Base-by-base conservation (phyloP, 2,888 invertebrate species). In the Villa cingulata region DNA sequence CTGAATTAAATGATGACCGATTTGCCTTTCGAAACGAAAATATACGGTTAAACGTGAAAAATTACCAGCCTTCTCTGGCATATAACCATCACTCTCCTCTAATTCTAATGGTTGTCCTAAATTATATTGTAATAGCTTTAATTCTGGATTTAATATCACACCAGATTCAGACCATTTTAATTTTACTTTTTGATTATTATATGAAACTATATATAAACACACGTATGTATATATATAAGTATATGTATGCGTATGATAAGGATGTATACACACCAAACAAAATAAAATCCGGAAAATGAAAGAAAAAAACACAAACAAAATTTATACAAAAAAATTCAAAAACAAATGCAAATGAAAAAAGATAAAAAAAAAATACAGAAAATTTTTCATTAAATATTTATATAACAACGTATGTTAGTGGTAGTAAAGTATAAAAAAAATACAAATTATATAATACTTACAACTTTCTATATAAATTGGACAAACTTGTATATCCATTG, bases 401-500 rank as follows among this genome's bases (percentile, higher is more conserved):
- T 7, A 37, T 17, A 16, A n/a, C 34, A 34, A n/a, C n/a, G n/a
- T n/a, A n/a, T n/a, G n/a, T n/a, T n/a, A 34, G 34, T 34, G 34
- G 15, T n/a, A n/a, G n/a, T n/a, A n/a, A n/a, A 17, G 16, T 16
- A 37, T 17, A 37, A 37, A 37, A 37, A 23, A 23, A 23, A 23
- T 23, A 23, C 7, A 23, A 6, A 23, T 23, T 6, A 23, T 23
- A 23, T 12, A 12, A 32, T 12, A 78, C 86, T 82, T 66, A 87
- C 87, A 88, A 63, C 87, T 88, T 67, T 87, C 86, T 53, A 88
- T 81, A 58, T 81, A 81, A 59, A 87, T 81, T 12, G 86, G 85
- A 60, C 87, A 87, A 34, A 82, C 78, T 73, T 87, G 87, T 58
- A 86, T 83, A 63, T 88, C 87, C 82, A 86, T 83, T 20, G 87